Conservation (phyloP, 2,888 invertebrate genomes). For the Druceiella hillmani region DNA sequence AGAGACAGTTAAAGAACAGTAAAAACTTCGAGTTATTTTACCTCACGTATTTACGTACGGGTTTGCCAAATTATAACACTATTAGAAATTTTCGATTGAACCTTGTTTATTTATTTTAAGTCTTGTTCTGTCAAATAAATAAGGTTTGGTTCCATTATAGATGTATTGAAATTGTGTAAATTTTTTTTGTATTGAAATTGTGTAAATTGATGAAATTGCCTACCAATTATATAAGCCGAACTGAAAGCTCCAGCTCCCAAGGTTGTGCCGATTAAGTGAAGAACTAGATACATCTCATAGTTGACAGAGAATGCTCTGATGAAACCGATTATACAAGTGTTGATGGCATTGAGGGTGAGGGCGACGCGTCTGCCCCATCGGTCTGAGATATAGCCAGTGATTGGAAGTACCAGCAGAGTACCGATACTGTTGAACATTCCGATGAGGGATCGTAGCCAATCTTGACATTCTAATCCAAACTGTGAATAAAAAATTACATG, state of each 20-base stretch:
- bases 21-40: too few relatives aligned
- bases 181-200: not conserved
- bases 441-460: conserved; percentile 68
- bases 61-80: too few relatives aligned
- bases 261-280: conserved; percentile 68
- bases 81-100: too few relatives aligned
- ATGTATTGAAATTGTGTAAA: too few relatives aligned
- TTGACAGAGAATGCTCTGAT: conserved; percentile 62
- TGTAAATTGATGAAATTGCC: conserved; percentile 18
- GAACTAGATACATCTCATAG: conserved; percentile 62
- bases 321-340: conserved; percentile 61
- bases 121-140: too few relatives aligned
- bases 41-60: too few relatives aligned
- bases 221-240: conserved; percentile 68
- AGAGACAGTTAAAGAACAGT: too few relatives aligned
- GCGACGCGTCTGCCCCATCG: conserved; percentile 63
- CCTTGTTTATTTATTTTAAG: too few relatives aligned
- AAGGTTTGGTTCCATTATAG: too few relatives aligned
- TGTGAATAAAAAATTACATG: conserved; percentile 28
- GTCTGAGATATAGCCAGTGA: conserved; percentile 69
- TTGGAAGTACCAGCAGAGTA: conserved; percentile 63
- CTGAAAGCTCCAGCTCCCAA: conserved; percentile 66
- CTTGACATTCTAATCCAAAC: conserved; percentile 60
- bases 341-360: conserved; percentile 54
- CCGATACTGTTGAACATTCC: conserved; percentile 71